Evolutionary conservation across 2,113 vertebrate genomes (phyloP).

Genomic region (Malurus elegans): DNA sequence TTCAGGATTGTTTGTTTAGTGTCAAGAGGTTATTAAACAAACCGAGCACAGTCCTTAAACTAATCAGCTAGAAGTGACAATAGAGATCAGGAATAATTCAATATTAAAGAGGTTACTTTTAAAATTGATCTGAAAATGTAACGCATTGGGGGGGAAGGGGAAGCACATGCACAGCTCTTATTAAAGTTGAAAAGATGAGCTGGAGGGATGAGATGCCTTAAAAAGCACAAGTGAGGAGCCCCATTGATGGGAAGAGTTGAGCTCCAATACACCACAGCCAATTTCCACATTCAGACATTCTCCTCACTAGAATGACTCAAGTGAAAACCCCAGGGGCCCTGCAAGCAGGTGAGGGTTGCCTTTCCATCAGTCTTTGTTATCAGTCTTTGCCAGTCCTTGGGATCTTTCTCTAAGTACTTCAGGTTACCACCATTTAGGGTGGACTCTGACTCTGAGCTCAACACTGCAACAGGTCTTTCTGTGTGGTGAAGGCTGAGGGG

Average conservation of each 20-base stretch:
- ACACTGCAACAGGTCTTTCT: neutral
- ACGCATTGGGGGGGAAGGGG: neutral
- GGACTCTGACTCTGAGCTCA: neutral
- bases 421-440: neutral
- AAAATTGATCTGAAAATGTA: conserved; percentile 62
- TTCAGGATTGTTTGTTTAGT: conserved; percentile 76
- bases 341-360: neutral
- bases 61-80: conserved; percentile 67
- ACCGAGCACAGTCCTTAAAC: conserved; percentile 70
- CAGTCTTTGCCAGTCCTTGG: neutral
- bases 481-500: neutral
- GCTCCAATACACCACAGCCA: neutral
- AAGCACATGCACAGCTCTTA: neutral
- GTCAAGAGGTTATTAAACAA: conserved; percentile 80
- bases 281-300: neutral
- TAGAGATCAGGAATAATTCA: conserved; percentile 58
- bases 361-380: neutral
- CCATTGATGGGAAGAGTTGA: neutral
- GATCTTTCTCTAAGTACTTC: neutral
- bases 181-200: neutral
- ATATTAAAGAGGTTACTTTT: conserved; percentile 73
- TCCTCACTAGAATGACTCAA: neutral
- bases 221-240: neutral
- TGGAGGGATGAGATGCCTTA: neutral
- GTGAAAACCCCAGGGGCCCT: neutral